These are phyloP conservation scores for Cyprinus carpio DNA, from an alignment of 2,113 vertebrate species.

Conservation along the genomic window DNA sequence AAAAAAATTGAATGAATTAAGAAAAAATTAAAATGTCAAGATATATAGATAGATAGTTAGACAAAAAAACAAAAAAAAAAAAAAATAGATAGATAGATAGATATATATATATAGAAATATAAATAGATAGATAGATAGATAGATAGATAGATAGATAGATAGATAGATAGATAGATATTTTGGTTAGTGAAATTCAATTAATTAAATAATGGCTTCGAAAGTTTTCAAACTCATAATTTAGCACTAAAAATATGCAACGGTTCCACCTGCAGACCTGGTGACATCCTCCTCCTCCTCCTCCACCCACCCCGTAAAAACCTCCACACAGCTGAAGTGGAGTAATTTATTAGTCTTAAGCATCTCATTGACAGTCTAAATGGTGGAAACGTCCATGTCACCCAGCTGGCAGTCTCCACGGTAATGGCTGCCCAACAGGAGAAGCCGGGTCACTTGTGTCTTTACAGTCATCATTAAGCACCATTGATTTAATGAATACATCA, in stretches of 20 bases:
- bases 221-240: not conserved
- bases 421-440: constrained; percentile 70
- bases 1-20: not conserved
- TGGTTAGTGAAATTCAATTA: not conserved
- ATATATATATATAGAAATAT: not conserved
- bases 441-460: constrained; percentile 71
- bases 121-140: not conserved
- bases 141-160: not conserved
- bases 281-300: constrained; percentile 15
- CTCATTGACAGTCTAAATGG: constrained; percentile 69
- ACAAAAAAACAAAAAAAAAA: not conserved
- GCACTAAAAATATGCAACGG: not conserved
- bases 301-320: constrained; percentile 23
- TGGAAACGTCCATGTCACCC: constrained; percentile 59
- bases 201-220: not conserved
- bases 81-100: not conserved
- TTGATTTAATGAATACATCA: constrained; percentile 76
- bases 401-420: constrained; percentile 68
- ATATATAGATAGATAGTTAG: not conserved
- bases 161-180: not conserved
- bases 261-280: constrained; percentile 28
- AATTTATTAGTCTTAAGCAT: constrained; percentile 62
- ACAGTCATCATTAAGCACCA: constrained; percentile 77
- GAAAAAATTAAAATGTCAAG: not conserved
- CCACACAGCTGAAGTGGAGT: constrained; percentile 42